Base-by-base conservation (phyloP, 2,797 vertebrate species). In the Chelidonichthys spinosus region DNA sequence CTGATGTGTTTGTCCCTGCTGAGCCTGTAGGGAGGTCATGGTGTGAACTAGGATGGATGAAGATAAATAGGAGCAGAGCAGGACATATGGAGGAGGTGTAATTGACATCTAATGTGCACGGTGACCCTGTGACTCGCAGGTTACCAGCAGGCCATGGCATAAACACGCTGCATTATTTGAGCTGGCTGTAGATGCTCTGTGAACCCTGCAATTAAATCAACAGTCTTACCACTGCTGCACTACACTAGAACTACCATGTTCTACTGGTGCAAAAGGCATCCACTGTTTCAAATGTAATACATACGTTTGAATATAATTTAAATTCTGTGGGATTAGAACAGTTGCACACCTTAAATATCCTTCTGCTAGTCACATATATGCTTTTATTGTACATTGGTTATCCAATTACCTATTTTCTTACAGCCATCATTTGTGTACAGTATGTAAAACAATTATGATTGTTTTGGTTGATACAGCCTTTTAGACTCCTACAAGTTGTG, bases 81-180 rank as follows among this genome's bases (percentile, higher is more conserved):
- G 87, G 86, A 91, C 81, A 72, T 82, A 90, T 85, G 88, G 92
- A 89, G 89, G 84, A 83, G 90, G 83, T 91, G 78, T 94, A 95
- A 95, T 94, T 95, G 93, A 95, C 94, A 94, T 77, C 91, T 92
- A 93, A 93, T 89, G 78, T 76, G 82, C 83, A 91, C 49, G 53
- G 85, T 91, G 91, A 95, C 93, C 94, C 81, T 18, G 35, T 90
- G 91, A 93, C 91, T 87, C 60, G n/a, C 63, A 74, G 92, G 91
- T 93, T 90, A 90, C 85, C 40, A n/a, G 25, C 53, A 68, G 87
- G 87, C 74, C 87, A 89, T 65, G 7, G 63, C 37, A 35, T 61
- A 52, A 87, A 72, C 62, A 60, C 54, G 17, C 32, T 1, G 63
- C 40, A 69, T 63, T 74, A 59, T 63, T 39, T 60, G 55, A 59